phyloP scores from a whole-genome alignment of 2,113 vertebrate genomes.

The Octodon degus region DNA sequence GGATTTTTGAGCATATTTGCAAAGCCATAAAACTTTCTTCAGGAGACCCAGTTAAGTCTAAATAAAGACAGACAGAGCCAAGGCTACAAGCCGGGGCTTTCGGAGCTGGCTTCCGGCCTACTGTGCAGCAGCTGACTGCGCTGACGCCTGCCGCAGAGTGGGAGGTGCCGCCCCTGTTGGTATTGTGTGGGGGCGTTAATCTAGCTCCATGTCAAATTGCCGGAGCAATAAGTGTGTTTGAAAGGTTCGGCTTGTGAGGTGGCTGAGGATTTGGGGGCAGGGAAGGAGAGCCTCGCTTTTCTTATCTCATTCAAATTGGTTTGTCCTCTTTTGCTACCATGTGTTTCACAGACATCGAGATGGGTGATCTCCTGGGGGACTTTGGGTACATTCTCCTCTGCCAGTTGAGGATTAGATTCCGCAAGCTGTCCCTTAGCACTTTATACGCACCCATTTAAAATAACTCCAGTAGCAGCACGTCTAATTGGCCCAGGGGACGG shows the following conservation, averaged over 20 bases:
- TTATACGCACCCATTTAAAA: conserved; percentile 80
- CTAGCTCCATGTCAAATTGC: conserved; percentile 82
- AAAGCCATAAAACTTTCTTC: conserved; percentile 31
- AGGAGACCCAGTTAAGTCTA: neutral
- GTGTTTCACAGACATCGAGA: conserved; percentile 77
- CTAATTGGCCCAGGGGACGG: conserved; percentile 76
- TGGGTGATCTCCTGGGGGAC: conserved; percentile 75
- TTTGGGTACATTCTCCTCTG: conserved; percentile 62
- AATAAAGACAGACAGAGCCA: conserved; percentile 36
- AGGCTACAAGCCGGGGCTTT: neutral
- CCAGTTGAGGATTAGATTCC: conserved; percentile 79
- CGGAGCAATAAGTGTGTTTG: conserved; percentile 77
- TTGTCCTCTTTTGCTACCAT: conserved; percentile 77
- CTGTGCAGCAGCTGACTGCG: conserved; percentile 75
- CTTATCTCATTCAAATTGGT: conserved; percentile 84
- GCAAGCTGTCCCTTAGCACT: conserved; percentile 76
- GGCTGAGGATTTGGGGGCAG: conserved; percentile 81
- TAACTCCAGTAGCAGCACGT: conserved; percentile 81
- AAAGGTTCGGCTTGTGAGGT: conserved; percentile 82
- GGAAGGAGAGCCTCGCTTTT: conserved; percentile 73
- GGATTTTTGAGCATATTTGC: conserved; percentile 42
- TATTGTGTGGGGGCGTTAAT: conserved; percentile 80
- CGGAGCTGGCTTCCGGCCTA: conserved; percentile 74
- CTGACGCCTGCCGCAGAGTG: neutral
- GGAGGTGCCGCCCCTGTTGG: conserved; percentile 64